phyloP scores from a whole-genome alignment of 2,888 invertebrate genomes.

The Stenurella melanura region DNA sequence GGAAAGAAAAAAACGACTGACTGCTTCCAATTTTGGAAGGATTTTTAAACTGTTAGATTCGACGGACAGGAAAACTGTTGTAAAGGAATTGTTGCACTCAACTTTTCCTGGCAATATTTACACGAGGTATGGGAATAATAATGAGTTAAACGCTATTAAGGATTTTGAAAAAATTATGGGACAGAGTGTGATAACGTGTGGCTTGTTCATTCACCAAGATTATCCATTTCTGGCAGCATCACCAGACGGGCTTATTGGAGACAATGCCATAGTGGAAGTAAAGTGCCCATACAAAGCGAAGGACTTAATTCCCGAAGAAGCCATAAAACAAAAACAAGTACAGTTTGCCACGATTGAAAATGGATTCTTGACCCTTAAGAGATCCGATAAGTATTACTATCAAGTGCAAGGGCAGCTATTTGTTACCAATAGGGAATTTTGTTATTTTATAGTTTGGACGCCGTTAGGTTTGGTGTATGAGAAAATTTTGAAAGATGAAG shows the following conservation, averaged over 20 bases:
- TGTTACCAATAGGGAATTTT: conserved; percentile 55
- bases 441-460: conserved; percentile 63
- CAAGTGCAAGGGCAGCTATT: conserved; percentile 63
- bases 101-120: conserved; percentile 59
- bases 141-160: conserved; percentile 57
- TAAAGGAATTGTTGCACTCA: conserved; percentile 54
- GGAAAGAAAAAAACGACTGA: conserved; percentile 62
- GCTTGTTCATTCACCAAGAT: conserved; percentile 57
- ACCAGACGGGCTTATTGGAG: conserved; percentile 59
- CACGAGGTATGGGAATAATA: conserved; percentile 58
- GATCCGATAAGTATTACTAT: conserved; percentile 60
- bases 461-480: conserved; percentile 57
- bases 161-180: conserved; percentile 55
- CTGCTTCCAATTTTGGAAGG: conserved; percentile 65
- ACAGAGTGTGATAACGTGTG: conserved; percentile 52
- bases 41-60: conserved; percentile 57
- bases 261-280: conserved; percentile 59
- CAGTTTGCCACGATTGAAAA: conserved; percentile 53
- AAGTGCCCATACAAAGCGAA: conserved; percentile 62
- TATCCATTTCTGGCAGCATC: conserved; percentile 60
- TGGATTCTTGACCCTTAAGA: conserved; percentile 52
- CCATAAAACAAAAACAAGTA: conserved; percentile 54
- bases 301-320: conserved; percentile 55
- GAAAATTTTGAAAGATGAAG: conserved; percentile 55
- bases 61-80: conserved; percentile 55